Evolutionary conservation across 2,888 invertebrate species (phyloP), one percentile per base, ranked within the genome.

Genomic region (Resseliella maxima): DNA sequence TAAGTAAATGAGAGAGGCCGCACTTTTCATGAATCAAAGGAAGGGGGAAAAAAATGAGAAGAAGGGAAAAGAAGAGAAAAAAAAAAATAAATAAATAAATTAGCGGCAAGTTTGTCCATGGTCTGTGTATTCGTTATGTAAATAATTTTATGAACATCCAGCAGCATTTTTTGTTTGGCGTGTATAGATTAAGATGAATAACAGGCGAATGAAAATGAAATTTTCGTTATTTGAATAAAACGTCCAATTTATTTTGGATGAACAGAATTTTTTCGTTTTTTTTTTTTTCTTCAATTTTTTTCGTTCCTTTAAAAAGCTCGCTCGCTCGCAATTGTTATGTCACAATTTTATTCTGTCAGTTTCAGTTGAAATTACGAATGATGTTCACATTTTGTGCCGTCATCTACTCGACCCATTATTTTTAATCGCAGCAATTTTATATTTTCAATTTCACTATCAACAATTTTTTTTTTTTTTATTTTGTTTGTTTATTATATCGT

Each of bases 371-470:
- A 50, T 50, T 50, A 50, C 46, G 18, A 18, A 2, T 35, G 27
- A 59, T 72, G 72, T 72, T 8, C 35, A 15, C 31, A 31, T 21
- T 72, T 27, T 35, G 18, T 15, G n/a, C 15, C 27, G 35, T 31
- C 31, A n/a, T 35, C 38, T 81, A 36, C 15, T 81, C 21, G 81
- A 0, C 36, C 15, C 83, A 83, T 83, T 83, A 83, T 83, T 83
- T 83, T 83, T 83, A 83, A 83, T 83, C 83, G 83, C 38, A 24
- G 83, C 41, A 38, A 83, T 83, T 83, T 83, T n/a, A 83, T 83
- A 38, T 83, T 83, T 83, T 83, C 83, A 83, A 83, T 83, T 83
- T 83, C 83, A 83, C 83, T 83, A 83, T 83, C n/a, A 83, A n/a
- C n/a, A 83, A 38, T 38, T 83, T 72, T 38, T 83, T 0, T 83